Evolutionary conservation across 1,140 invertebrate species (phyloP).

Genomic region (Centruroides vittatus): DNA sequence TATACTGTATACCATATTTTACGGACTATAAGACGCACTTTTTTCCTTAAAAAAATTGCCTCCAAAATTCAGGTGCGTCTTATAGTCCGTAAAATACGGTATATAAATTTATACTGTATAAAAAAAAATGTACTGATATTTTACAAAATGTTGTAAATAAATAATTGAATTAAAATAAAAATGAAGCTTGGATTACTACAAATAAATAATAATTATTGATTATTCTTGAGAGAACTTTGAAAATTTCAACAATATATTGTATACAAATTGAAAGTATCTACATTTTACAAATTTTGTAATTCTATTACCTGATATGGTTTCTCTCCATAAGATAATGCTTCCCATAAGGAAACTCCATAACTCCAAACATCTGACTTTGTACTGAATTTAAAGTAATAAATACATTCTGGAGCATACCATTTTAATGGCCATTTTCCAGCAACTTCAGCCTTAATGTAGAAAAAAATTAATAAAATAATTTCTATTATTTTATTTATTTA

Average conservation of each 20-base stretch:
- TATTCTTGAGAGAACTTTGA: not conserved
- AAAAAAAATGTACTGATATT: too few relatives aligned
- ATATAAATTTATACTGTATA: too few relatives aligned
- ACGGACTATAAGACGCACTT: too few relatives aligned
- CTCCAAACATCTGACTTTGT: constrained; percentile 32
- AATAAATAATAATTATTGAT: not conserved
- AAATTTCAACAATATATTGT: not conserved
- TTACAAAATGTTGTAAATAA: too few relatives aligned
- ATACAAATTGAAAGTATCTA: not conserved
- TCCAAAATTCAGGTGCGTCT: too few relatives aligned
- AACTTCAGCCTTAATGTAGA: constrained; percentile 19
- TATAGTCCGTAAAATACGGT: too few relatives aligned
- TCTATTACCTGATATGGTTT: constrained; percentile 31
- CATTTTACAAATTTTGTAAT: not conserved
- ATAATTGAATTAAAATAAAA: too few relatives aligned
- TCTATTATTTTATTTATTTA: not conserved
- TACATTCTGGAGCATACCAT: constrained; percentile 30
- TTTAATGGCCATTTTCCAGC: constrained; percentile 24
- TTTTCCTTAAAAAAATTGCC: too few relatives aligned
- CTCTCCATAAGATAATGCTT: constrained; percentile 33
- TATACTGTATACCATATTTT: too few relatives aligned
- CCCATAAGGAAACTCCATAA: constrained; percentile 36
- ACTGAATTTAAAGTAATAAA: constrained; percentile 28
- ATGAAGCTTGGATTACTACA: not conserved
- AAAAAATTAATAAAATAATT: not conserved